phyloP scores from a whole-genome alignment of 2,797 vertebrate genomes.

The Chromis chromis region DNA sequence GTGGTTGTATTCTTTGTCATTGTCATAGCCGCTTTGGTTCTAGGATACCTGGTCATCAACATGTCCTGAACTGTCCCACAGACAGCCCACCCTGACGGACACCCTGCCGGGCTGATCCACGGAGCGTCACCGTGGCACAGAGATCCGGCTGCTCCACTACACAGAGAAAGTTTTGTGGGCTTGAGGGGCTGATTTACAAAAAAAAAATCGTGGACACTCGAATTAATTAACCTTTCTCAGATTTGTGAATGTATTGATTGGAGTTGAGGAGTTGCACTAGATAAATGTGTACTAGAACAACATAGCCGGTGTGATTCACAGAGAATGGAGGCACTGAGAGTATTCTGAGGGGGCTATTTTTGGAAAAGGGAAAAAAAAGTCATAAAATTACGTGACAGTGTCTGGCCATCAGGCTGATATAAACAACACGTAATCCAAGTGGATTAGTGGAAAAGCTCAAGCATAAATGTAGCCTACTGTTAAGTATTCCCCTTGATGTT shows the following conservation, averaged over 20 bases:
- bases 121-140: slow-evolving; percentile 51
- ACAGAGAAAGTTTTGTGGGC: slow-evolving; percentile 10
- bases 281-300: slow-evolving; percentile 43
- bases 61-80: slow-evolving; percentile 86
- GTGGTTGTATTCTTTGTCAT: slow-evolving; percentile 90
- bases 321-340: slow-evolving; percentile 21
- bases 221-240: slow-evolving; percentile 44
- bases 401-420: slow-evolving; percentile 75
- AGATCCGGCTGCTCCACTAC: slow-evolving; percentile 45
- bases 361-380: slow-evolving; percentile 44
- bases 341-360: slow-evolving; percentile 57
- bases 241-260: slow-evolving; percentile 63
- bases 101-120: slow-evolving; percentile 25
- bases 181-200: slow-evolving; percentile 20
- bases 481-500: slow-evolving; percentile 57
- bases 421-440: slow-evolving; percentile 77
- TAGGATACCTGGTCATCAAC: slow-evolving; percentile 93
- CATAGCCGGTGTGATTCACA: slow-evolving; percentile 24
- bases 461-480: slow-evolving; percentile 71
- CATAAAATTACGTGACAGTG: slow-evolving; percentile 71
- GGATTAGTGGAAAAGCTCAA: slow-evolving; percentile 78
- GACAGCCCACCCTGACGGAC: slow-evolving; percentile 45
- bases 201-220: slow-evolving; percentile 52
- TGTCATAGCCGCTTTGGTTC: slow-evolving; percentile 87
- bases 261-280: slow-evolving; percentile 65